Conservation (phyloP, 2,113 vertebrate genomes). For the Dolichotis patagonum region DNA sequence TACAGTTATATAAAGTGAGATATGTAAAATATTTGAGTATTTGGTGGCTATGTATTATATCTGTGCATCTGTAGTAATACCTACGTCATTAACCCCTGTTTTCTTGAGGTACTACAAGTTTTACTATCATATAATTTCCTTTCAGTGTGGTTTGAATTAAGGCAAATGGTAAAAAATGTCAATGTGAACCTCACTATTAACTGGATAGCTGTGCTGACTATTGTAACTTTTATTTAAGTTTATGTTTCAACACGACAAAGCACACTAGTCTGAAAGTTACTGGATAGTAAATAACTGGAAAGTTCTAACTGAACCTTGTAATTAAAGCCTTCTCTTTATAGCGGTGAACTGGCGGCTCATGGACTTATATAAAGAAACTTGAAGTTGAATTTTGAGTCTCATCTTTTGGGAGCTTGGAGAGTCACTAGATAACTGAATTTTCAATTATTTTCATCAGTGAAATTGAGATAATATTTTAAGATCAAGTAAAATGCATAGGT, state of each 20-base stretch:
- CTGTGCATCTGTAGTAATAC: not conserved
- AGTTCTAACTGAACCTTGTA: not conserved
- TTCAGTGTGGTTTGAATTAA: constrained; percentile 59
- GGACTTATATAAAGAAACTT: not conserved
- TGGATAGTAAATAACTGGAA: constrained; percentile 17
- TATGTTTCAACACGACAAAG: constrained; percentile 33
- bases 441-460: not conserved
- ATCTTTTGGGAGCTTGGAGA: not conserved
- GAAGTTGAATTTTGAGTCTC: constrained; percentile 7
- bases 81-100: not conserved
- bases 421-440: constrained; percentile 21
- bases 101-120: not conserved
- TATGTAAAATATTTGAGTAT: not conserved
- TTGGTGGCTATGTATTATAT: not conserved
- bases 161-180: constrained; percentile 25
- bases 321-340: not conserved
- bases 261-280: constrained; percentile 20
- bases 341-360: not conserved
- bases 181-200: constrained; percentile 8
- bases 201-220: constrained; percentile 44
- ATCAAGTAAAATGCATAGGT: constrained; percentile 34
- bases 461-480: not conserved
- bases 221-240: constrained; percentile 30
- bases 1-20: not conserved
- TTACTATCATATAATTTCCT: constrained; percentile 21